Base-by-base conservation (phyloP, 1,140 invertebrate genomes). In the Drosophila seguyi region DNA sequence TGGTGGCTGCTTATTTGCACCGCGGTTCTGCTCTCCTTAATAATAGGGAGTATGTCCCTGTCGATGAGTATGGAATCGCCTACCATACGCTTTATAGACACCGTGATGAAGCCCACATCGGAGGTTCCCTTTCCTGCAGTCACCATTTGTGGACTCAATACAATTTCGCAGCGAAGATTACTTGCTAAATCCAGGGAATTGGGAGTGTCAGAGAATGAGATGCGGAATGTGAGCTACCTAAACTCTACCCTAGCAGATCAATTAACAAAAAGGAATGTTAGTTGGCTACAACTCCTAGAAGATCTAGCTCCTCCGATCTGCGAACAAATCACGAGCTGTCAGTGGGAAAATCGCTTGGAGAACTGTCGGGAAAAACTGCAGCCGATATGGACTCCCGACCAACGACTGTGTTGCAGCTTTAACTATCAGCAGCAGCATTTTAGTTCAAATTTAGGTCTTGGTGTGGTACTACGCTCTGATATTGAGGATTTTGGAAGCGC, bases 91-190 rank as follows among this genome's bases (percentile, higher is more conserved):
- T 94, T 95, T 0, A 94, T 96, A 65, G 95, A 95, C 75, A 95
- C 94, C 31, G 95, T 94, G 5, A 94, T 95, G 87, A 94, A 69
- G 8, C 62, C 86, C 4, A 57, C 36, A 0, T 36, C 62, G 5
- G 60, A 50, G n/a, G 93, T 95, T 58, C 94, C 94, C 0, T 96
- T 96, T 92, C 96, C 96, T 0, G 95, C 95, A 0, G 93, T 96
- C 3, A 95, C 95, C 0, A 93, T 96, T 55, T 96, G 96, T 76
- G 94, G 94, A 10, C 48, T 85, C 0, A 79, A 85, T 57, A 60
- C 42, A 8, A 34, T 69, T 13, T 79, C 81, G 8, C 42, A 41
- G 27, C 11, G 16, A 8, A 57, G 13, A 10, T 25, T 80, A 16
- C n/a, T 34, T 1, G 14, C 1, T 4, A 75, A 50, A 27, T 38